phyloP scores from a whole-genome alignment of 2,888 invertebrate genomes.

The Pecten maximus region DNA sequence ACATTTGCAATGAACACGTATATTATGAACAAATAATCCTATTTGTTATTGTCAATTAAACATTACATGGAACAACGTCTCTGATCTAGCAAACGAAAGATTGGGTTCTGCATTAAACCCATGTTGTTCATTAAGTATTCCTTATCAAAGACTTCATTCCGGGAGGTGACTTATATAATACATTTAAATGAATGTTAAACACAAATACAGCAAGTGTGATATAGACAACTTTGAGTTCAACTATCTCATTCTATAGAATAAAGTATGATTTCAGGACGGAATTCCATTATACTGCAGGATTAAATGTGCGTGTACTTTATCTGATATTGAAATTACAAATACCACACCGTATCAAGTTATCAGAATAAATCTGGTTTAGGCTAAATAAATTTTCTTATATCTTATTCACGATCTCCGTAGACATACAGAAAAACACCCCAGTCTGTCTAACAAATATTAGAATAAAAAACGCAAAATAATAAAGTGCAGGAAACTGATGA shows the following conservation, averaged over 20 bases:
- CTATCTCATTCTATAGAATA: background rate
- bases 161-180: background rate
- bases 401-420: background rate
- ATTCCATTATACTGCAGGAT: background rate
- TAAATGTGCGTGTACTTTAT: background rate
- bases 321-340: background rate
- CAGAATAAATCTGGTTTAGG: background rate
- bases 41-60: background rate
- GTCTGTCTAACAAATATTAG: no score
- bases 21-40: slow-evolving; percentile 24
- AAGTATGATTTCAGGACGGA: background rate
- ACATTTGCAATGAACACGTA: slow-evolving; percentile 7
- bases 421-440: no score
- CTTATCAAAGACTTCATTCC: slow-evolving; percentile 22
- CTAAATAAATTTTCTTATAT: background rate
- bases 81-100: background rate
- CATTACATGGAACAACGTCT: background rate
- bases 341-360: background rate
- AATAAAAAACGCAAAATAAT: no score
- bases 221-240: background rate
- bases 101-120: background rate
- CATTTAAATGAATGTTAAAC: background rate
- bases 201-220: slow-evolving; percentile 13
- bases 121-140: background rate
- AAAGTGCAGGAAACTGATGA: no score